Evolutionary conservation across 2,888 invertebrate genomes (phyloP), one percentile per base, ranked within the genome.

Genomic region (Eupithecia pulchellata): DNA sequence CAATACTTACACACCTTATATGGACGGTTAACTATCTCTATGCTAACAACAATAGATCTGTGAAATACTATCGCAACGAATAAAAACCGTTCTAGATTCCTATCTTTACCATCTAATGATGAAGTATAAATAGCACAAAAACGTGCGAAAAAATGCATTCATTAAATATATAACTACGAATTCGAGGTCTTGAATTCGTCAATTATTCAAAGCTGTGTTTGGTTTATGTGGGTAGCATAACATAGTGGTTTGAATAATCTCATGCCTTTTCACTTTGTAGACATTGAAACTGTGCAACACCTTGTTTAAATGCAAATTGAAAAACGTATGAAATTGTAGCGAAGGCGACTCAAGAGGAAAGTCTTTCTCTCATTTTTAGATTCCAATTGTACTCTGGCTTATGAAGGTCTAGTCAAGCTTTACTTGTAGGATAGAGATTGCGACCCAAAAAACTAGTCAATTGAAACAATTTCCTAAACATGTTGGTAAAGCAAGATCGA

Each of bases 311-410:
- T 75, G 76, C 71, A 78, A 78, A 77, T 76, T 76, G 61, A 70
- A 74, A 74, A 74, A 58, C 66, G 74, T 70, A 71, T 73, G 72
- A 75, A 75, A 75, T 74, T 76, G 68, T 75, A 68, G 71, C 64
- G 66, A 62, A 69, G 73, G 73, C 66, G 72, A 72, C 62, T 71
- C 32, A 64, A 71, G 71, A 74, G 55, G 60, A 73, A 76, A 76
- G 75, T 72, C 73, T 77, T 78, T 78, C 75, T 74, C 75, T 74
- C 72, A 75, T 76, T 78, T 78, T 78, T 74, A 47, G 20, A 47
- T 25, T 52, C 20, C 13, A 52, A 25, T 0, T 25, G 25, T 52
- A 52, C 13, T 52, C 25, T 20, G 9, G 42, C 20, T 47, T 20
- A 47, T 20, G n/a, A 47, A 20, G 20, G 3, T 47, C 2, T n/a